Conservation (phyloP, 2,888 invertebrate species). For the Drosophila affinis region DNA sequence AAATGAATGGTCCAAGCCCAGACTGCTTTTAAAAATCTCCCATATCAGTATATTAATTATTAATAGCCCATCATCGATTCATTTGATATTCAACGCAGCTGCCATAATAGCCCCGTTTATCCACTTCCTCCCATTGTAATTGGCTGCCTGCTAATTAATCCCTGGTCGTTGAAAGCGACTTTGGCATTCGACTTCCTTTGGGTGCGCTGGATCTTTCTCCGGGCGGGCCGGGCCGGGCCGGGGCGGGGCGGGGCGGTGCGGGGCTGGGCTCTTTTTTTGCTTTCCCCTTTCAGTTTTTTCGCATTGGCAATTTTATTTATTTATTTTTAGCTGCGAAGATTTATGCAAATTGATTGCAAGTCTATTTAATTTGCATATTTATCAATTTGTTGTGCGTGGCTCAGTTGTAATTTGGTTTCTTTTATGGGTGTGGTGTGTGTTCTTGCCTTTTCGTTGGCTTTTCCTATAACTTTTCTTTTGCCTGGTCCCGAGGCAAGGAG, state of each 20-base stretch:
- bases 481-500: not conserved
- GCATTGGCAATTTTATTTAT: slow-evolving; percentile 33
- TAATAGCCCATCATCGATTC: not conserved
- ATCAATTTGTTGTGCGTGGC: slow-evolving; percentile 72
- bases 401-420: slow-evolving; percentile 31
- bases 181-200: not conserved
- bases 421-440: slow-evolving; percentile 41
- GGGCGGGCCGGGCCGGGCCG: no score
- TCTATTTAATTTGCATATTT: slow-evolving; percentile 78
- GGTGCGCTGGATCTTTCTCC: not conserved
- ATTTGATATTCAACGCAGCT: no score
- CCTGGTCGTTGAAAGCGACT: not conserved
- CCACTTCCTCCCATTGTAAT: not conserved
- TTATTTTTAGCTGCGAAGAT: slow-evolving; percentile 55
- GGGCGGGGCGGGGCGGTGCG: not conserved
- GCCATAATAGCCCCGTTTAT: not conserved
- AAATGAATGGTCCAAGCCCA: no score
- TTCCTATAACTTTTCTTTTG: not conserved
- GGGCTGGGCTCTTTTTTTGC: not conserved
- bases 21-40: no score
- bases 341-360: slow-evolving; percentile 71
- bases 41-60: not conserved
- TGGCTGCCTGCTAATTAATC: not conserved
- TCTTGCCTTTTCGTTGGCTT: slow-evolving; percentile 1
- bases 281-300: slow-evolving; percentile 18